Evolutionary conservation across 2,888 invertebrate genomes (phyloP), one percentile per base, ranked within the genome.

Genomic region (Azorinus chamasolen): DNA sequence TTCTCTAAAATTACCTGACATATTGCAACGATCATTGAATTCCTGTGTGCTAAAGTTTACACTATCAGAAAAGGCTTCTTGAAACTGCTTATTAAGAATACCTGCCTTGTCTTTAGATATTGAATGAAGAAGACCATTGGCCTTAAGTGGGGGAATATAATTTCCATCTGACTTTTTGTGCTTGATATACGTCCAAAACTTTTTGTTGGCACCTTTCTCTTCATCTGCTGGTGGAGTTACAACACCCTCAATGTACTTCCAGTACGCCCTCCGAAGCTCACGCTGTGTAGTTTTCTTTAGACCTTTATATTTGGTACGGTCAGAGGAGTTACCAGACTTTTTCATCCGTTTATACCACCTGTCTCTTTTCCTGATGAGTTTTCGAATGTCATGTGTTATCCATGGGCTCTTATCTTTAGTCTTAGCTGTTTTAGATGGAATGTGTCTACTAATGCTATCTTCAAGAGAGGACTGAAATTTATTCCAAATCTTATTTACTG

Each of bases 231-330:
- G n/a, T n/a, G n/a, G n/a, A 6, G 32, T 32, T 32, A 32, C 4
- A 32, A 32, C 32, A 32, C 10, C 10, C 5, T 32, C 10, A 32
- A 32, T 10, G 10, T 32, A 32, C 32, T 32, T 10, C 32, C 32
- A 32, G 22, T 79, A 66, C 12, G 62, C 62, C 12, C 25, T 55
- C 20, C 59, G 45, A 14, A 79, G 18, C 70, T 62, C 39, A 12
- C 50, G 37, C 25, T 79, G 62, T 51, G 62, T 48, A 24, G 24
- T 16, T 24, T 27, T 25, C n/a, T 53, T 53, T 8, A 8, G 53
- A 12, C n/a, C 27, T n/a, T 62, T 64, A 22, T 46, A 69, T 50
- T 48, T 57, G 1, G 14, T n/a, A 5, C 14, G 22, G 37, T 65
- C 43, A 61, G 65, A 25, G 4, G 4, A 6, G 32, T 4, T 32